These are phyloP conservation scores for Parazoanthus swiftii DNA, from an alignment of 92 coral and sea anemone genomes.

Conservation along the genomic window DNA sequence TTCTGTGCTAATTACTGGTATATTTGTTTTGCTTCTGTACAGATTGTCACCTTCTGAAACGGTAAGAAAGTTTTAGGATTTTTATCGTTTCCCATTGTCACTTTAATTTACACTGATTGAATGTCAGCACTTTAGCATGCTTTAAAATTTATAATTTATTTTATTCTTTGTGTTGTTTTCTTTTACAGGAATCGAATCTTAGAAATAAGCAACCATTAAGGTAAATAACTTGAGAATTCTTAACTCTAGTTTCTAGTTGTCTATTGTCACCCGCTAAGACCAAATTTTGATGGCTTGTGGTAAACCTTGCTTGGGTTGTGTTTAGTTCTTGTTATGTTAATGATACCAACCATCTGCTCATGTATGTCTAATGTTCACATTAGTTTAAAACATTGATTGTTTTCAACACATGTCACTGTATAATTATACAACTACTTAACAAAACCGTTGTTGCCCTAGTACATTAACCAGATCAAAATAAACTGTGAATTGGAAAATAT, in stretches of 20 bases:
- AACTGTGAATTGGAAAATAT: background rate
- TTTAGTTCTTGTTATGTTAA: too few species aligned
- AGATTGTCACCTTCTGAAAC: constrained; percentile 33
- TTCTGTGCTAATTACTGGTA: background rate
- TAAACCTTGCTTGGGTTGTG: background rate
- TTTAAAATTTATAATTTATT: background rate
- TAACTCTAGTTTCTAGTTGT: background rate
- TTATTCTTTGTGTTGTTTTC: background rate
- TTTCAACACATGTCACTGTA: too few species aligned
- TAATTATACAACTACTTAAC: too few species aligned
- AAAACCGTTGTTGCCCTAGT: too few species aligned
- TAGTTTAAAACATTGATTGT: background rate
- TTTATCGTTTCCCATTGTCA: background rate
- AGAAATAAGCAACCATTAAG: constrained; percentile 10
- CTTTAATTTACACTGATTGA: background rate
- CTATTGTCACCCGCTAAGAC: background rate
- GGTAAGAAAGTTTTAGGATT: background rate
- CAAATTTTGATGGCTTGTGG: background rate
- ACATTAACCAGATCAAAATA: too few species aligned
- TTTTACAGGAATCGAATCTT: constrained; percentile 21
- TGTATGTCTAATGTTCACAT: background rate
- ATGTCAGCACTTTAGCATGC: background rate
- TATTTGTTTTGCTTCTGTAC: constrained; percentile 2
- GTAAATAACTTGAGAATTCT: background rate
- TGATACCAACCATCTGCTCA: background rate